Evolutionary conservation across 2,888 invertebrate genomes (phyloP).

Genomic region (Saturnia pavonia): DNA sequence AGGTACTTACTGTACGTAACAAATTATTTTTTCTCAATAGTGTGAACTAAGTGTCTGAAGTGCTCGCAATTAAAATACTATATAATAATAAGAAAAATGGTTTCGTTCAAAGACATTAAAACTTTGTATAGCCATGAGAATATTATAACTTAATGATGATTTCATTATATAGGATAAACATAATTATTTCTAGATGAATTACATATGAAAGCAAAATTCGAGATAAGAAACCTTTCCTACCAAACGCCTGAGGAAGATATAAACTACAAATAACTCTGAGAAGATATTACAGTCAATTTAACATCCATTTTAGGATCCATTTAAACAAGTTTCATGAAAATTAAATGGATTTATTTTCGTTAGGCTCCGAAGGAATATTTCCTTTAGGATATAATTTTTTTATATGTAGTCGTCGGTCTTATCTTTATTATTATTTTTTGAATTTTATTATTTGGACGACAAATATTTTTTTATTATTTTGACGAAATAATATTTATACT

Average conservation of each 20-base stretch:
- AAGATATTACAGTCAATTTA: constrained; percentile 13
- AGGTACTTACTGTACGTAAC: no score
- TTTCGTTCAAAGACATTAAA: no score
- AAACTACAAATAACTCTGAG: neutral
- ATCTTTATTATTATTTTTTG: neutral
- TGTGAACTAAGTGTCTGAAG: no score
- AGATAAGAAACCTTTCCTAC: neutral
- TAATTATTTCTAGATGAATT: neutral
- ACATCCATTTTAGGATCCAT: neutral
- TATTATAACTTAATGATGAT: no score
- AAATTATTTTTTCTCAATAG: no score
- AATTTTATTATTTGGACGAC: no score
- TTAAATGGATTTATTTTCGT: neutral
- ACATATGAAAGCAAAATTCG: neutral
- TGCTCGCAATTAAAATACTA: no score
- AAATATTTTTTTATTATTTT: no score
- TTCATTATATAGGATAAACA: neutral
- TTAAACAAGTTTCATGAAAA: neutral
- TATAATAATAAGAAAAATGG: no score
- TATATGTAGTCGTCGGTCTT: no score
- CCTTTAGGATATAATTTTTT: neutral
- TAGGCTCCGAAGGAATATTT: neutral
- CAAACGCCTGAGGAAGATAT: constrained; percentile 11
- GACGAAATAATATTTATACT: no score
- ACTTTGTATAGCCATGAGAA: no score